Conservation (phyloP, 2,797 vertebrate genomes). For the Lemur catta region DNA sequence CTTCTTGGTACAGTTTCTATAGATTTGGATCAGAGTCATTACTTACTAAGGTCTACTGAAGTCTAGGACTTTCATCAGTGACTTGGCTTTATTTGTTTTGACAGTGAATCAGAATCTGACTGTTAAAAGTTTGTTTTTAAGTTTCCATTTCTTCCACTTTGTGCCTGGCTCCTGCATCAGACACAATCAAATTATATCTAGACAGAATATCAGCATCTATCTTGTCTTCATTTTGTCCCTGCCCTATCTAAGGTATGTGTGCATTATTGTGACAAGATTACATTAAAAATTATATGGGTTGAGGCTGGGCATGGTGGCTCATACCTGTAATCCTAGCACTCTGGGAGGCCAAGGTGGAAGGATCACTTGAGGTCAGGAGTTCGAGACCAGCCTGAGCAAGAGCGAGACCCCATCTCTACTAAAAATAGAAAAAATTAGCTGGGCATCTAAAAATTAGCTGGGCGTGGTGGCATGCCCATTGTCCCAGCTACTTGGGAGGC, state of each 20-base stretch:
- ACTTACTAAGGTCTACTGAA: background rate
- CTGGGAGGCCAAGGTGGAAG: no score
- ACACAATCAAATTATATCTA: background rate
- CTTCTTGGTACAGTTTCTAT: background rate
- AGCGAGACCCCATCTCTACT: no score
- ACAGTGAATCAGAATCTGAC: background rate
- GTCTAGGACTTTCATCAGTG: background rate
- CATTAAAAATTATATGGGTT: background rate
- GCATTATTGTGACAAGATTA: background rate
- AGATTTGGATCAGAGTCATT: background rate
- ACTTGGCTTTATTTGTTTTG: background rate
- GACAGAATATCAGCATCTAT: background rate
- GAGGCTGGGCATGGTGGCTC: background rate
- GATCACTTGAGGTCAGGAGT: no score
- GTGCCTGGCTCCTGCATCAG: background rate
- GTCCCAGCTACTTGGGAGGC: no score
- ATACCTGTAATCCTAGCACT: no score
- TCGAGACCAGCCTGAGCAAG: no score
- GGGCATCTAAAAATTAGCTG: no score
- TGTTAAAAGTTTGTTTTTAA: background rate
- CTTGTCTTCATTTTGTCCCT: background rate
- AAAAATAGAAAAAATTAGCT: no score
- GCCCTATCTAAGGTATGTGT: background rate
- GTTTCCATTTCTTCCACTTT: background rate
- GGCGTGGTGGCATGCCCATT: no score